Conservation (phyloP, 2,888 invertebrate genomes). For the Sialis lutaria region DNA sequence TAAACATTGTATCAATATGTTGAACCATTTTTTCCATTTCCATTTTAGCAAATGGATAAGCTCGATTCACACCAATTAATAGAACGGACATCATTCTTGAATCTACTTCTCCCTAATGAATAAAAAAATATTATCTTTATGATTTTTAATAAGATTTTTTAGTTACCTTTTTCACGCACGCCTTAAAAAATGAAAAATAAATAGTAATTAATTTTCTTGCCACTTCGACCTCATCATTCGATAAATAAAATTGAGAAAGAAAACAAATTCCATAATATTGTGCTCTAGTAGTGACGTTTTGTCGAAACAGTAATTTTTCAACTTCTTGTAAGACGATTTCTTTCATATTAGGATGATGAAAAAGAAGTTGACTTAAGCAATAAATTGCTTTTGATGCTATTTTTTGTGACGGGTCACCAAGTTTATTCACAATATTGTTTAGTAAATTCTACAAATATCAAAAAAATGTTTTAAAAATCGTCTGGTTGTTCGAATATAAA, state of each 20-base stretch:
- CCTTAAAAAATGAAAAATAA: conserved; percentile 92
- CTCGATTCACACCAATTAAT: conserved; percentile 65
- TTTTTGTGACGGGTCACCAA: conserved; percentile 82
- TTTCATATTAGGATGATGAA: conserved; percentile 86
- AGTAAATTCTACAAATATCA: conserved; percentile 41
- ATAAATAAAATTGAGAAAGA: conserved; percentile 67
- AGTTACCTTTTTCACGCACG: conserved; percentile 59
- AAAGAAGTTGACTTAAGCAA: conserved; percentile 64
- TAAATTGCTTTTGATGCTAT: conserved; percentile 79
- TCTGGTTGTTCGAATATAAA: background rate
- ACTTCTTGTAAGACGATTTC: conserved; percentile 70
- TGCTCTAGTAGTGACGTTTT: conserved; percentile 65
- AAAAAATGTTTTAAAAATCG: background rate
- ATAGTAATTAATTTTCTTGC: conserved; percentile 75
- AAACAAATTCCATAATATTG: conserved; percentile 92
- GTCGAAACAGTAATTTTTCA: conserved; percentile 73
- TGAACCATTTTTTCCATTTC: conserved; percentile 36
- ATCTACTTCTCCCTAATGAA: conserved; percentile 51
- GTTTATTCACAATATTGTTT: conserved; percentile 74
- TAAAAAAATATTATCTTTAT: conserved; percentile 4
- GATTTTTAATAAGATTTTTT: background rate
- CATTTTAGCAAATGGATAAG: conserved; percentile 65
- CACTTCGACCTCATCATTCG: conserved; percentile 51
- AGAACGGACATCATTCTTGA: conserved; percentile 71
- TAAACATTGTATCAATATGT: conserved; percentile 61